Evolutionary conservation across 2,888 invertebrate genomes (phyloP), one percentile per base, ranked within the genome.

Genomic region (Cyclophora punctaria): DNA sequence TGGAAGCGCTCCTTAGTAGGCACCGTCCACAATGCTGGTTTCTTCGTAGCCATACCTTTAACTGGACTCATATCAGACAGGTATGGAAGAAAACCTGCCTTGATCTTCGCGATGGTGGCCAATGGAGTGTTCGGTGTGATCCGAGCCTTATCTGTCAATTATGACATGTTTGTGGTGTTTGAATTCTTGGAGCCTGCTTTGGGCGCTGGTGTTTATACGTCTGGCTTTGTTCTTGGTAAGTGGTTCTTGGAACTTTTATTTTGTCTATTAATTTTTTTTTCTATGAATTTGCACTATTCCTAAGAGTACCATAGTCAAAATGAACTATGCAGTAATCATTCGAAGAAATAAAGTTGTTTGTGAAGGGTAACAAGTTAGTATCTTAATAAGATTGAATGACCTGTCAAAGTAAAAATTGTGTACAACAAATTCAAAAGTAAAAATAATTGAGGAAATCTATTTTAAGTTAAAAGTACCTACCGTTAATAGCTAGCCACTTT

Each of bases 1-100:
- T 95, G 94, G 94, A 94, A 93, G 80, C 81, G 94, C 4, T 90
- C 94, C 0, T 69, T 95, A 47, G 92, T 94, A 3, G 95, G 95
- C 1, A 94, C 94, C 2, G 88, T 94, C 7, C 93, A 94, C 73
- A 94, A 93, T 66, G 83, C 93, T 33, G 94, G 94, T 7, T 93
- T 93, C 77, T 93, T 94, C 75, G 77, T 94, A 58, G 93, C 94
- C 20, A 90, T 94, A 46, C 93, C 93, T 0, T 79, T 94, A 6
- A 91, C 93, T 0, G 95, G 95, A 2, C 82, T 91, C 7, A 78
- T 94, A 48, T 94, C 95, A 0, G 95, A 95, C 80, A 80, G 73
- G 52, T 94, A 89, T 68, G 94, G 94, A 2, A 89, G 94, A 34
- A 85, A 90, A 35, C 88, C 90, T 41, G 89, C 92, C 3, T 73